Conservation (phyloP, 2,797 vertebrate genomes). For the Bradypodion ventrale region DNA sequence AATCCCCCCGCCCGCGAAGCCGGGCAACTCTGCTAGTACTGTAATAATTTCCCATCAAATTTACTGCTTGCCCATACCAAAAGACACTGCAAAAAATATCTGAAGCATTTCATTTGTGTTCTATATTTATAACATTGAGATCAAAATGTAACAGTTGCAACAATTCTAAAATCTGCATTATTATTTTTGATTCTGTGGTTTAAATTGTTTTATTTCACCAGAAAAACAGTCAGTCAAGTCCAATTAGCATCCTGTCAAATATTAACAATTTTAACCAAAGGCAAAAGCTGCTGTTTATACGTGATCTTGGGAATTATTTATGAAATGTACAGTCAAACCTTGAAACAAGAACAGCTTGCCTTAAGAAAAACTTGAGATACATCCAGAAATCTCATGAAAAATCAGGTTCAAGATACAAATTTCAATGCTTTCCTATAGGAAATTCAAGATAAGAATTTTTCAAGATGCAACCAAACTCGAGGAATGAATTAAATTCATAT, state of each 20-base stretch:
- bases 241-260: slow-evolving; percentile 58
- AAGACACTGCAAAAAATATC: slow-evolving; percentile 1
- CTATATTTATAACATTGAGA: slow-evolving; percentile 21
- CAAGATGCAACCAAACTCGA: too few species aligned
- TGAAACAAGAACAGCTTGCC: too few species aligned
- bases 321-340: too few species aligned
- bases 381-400: too few species aligned
- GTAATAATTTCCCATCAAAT: not conserved
- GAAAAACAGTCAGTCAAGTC: slow-evolving; percentile 45
- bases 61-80: slow-evolving; percentile 24
- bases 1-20: too few species aligned
- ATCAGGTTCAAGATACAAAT: too few species aligned
- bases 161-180: slow-evolving; percentile 18
- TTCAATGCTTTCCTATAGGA: too few species aligned
- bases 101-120: slow-evolving; percentile 40
- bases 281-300: not conserved
- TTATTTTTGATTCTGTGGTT: slow-evolving; percentile 44
- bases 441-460: too few species aligned
- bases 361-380: too few species aligned
- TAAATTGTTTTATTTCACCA: slow-evolving; percentile 48
- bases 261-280: slow-evolving; percentile 30
- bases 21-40: too few species aligned
- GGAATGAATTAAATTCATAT: too few species aligned
- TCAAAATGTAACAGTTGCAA: not conserved
- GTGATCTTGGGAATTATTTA: slow-evolving; percentile 44